Evolutionary conservation across 2,888 invertebrate genomes (phyloP), one percentile per base, ranked within the genome.

Genomic region (Chalcosyrphus nemorum): DNA sequence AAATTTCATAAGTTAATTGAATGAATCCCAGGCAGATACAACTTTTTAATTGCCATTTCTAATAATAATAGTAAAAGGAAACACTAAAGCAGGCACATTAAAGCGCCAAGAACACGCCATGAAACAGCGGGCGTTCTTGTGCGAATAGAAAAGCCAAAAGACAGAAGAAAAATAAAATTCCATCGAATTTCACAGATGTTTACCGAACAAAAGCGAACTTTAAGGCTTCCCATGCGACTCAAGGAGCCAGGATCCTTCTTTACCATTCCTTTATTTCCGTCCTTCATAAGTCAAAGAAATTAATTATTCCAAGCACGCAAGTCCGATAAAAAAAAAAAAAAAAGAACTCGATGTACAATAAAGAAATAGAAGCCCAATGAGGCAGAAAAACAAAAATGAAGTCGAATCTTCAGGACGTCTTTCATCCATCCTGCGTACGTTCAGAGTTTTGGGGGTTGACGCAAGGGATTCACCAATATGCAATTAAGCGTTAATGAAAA

Each of bases 271-370:
- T 35, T 4, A 35, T 19, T 11, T 56, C 29, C 41, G 54, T 29
- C 54, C 68, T 54, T 66, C 52, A 66, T 54, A 50, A 76, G 66
- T 32, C 75, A 61, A 80, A 56, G 45, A 70, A 80, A 65, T 85
- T 81, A 85, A 75, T 85, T 85, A 85, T 81, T 57, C 80, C 38
- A 6, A 71, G 17, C 84, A 81, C 81, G 81, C 75, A 85, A 70
- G n/a, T 45, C 65, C 24, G n/a, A 32, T 21, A 38, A 24, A 50
- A 47, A n/a, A 17, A 17, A 41, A 32, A 24, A n/a, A 1, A 13
- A 41, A 52, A n/a, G n/a, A n/a, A n/a, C 21, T 32, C 15, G 15
- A 13, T 15, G 2, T 17, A 17, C 2, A 4, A 32, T 32, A 38
- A n/a, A 2, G 13, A 29, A 61, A 41, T 4, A 2, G 13, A 29